Evolutionary conservation across 2,888 invertebrate species (phyloP).

Genomic region (Liodrosophila aerea): DNA sequence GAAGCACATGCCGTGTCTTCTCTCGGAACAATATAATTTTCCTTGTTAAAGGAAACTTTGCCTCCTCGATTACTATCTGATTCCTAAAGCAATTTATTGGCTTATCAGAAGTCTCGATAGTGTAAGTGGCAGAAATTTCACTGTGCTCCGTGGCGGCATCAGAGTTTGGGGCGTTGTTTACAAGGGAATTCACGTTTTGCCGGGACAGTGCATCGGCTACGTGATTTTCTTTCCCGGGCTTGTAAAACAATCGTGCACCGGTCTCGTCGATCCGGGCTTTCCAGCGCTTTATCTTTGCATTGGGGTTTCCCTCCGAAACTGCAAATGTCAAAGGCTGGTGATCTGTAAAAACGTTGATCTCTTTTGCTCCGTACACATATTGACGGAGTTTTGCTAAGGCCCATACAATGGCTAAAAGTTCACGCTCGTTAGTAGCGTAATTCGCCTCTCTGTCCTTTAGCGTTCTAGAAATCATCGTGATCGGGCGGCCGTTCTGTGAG

Average conservation of each 20-base stretch:
- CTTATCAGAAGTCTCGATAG: constrained; percentile 6
- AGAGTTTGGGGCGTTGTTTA: neutral
- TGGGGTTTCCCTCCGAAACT: constrained; percentile 1
- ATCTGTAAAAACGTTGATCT: no score
- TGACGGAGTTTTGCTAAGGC: neutral
- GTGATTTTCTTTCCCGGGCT: constrained; percentile 5
- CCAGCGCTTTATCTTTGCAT: constrained; percentile 6
- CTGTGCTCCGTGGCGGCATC: neutral
- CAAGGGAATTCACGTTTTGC: neutral
- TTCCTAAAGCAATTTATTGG: constrained; percentile 8
- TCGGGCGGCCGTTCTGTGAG: no score
- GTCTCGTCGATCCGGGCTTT: constrained; percentile 3
- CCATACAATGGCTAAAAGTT: constrained; percentile 8
- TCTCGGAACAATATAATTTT: neutral
- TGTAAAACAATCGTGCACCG: neutral
- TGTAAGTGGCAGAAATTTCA: neutral
- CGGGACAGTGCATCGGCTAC: constrained; percentile 2
- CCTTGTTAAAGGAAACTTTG: neutral
- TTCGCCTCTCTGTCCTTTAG: no score
- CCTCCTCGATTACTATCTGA: constrained; percentile 4
- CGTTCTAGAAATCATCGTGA: constrained; percentile 2
- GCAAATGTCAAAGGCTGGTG: constrained; percentile 6
- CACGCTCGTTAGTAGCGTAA: constrained; percentile 7
- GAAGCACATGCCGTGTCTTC: constrained; percentile 3
- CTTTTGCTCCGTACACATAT: neutral